Evolutionary conservation across 1,140 invertebrate species (phyloP).

Genomic region (Drosophila persimilis): DNA sequence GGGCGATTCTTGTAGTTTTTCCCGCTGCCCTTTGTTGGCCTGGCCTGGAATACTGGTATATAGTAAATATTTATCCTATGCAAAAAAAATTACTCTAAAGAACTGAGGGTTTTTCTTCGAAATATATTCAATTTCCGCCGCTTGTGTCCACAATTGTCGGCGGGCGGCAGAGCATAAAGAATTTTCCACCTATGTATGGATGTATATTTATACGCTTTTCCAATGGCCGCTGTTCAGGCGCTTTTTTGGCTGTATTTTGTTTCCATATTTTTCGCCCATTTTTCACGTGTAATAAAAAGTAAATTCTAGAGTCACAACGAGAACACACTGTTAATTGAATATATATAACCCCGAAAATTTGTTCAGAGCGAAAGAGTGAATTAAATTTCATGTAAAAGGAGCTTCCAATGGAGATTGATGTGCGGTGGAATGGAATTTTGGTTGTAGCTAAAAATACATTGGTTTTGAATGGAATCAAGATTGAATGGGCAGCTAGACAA

Average conservation of each 20-base stretch:
- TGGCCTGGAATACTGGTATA: too few species aligned
- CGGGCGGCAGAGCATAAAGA: conserved; percentile 14
- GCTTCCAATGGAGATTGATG: conserved; percentile 11
- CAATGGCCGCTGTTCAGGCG: background rate
- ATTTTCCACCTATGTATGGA: conserved; percentile 5
- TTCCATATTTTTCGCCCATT: conserved; percentile 21
- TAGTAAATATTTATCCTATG: too few species aligned
- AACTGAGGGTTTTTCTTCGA: conserved; percentile 6
- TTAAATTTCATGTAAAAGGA: too few species aligned
- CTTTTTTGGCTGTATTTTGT: conserved; percentile 22
- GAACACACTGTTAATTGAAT: conserved; percentile 37
- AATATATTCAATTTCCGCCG: conserved; percentile 13
- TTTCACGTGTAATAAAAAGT: conserved; percentile 14
- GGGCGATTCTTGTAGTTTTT: too few species aligned
- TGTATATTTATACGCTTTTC: conserved; percentile 30
- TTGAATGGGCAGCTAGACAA: too few species aligned
- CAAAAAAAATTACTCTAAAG: conserved; percentile 26
- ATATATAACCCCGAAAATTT: conserved; percentile 30
- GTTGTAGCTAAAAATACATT: too few species aligned
- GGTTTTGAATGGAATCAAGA: too few species aligned
- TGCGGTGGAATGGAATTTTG: too few species aligned
- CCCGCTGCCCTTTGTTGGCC: too few species aligned
- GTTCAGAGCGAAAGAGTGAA: conserved; percentile 1
- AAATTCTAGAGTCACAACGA: conserved; percentile 18
- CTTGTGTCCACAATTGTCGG: conserved; percentile 23